These are phyloP conservation scores for Melanostoma mellinum DNA, from an alignment of 2,888 invertebrate genomes.

Conservation along the genomic window DNA sequence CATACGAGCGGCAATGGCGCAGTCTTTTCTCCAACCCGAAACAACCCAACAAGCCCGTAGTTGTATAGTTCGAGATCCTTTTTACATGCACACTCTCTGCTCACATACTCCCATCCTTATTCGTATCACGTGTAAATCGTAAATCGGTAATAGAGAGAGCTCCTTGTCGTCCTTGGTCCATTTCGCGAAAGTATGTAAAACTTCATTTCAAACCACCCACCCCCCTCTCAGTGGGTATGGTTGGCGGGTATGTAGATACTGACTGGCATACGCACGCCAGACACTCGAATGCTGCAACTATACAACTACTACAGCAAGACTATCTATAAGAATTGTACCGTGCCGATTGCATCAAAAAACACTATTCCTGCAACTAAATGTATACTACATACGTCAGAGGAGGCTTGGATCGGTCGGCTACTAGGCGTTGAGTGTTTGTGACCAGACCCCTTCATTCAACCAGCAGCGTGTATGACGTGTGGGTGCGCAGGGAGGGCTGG, in stretches of 20 bases:
- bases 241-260: conserved; percentile 8
- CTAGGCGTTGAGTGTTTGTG: conserved; percentile 57
- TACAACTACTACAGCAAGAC: conserved; percentile 9
- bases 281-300: conserved; percentile 25
- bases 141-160: conserved; percentile 67
- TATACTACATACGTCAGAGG: conserved; percentile 10
- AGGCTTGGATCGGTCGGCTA: conserved; percentile 40
- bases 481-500: background rate
- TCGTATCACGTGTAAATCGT: conserved; percentile 50
- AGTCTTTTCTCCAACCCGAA: background rate
- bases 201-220: conserved; percentile 23
- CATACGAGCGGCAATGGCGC: conserved; percentile 37
- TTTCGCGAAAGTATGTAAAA: conserved; percentile 56
- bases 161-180: conserved; percentile 37
- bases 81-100: background rate
- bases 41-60: background rate
- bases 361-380: conserved; percentile 49
- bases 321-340: conserved; percentile 40
- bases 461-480: conserved; percentile 10
- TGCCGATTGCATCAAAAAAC: conserved; percentile 57
- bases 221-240: background rate
- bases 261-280: conserved; percentile 56
- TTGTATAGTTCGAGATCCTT: conserved; percentile 9
- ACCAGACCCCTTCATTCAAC: conserved; percentile 39
- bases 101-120: background rate